These are phyloP conservation scores for Pelecanoides urinatrix DNA, from an alignment of 2,113 vertebrate genomes.

Conservation along the genomic window DNA sequence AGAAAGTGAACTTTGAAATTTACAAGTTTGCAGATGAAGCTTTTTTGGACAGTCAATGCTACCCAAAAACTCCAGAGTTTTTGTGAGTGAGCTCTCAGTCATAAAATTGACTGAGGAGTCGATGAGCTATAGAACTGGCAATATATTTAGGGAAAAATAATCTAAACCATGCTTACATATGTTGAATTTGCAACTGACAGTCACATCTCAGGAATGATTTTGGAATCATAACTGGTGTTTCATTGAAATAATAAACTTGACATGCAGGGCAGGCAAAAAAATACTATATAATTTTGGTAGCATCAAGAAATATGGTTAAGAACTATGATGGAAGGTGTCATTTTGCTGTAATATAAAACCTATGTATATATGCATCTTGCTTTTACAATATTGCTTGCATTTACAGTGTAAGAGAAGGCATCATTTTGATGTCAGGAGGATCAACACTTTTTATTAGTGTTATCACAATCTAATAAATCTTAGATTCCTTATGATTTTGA, in stretches of 20 bases:
- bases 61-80: neutral
- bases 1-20: neutral
- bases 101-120: neutral
- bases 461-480: neutral
- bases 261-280: neutral
- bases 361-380: neutral
- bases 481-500: neutral
- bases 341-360: neutral
- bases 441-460: neutral
- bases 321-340: neutral
- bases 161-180: neutral
- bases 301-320: neutral
- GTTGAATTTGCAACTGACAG: neutral
- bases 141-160: neutral
- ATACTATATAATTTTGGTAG: too few species aligned
- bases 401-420: neutral
- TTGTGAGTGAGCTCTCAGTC: neutral
- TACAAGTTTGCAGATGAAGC: neutral
- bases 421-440: neutral
- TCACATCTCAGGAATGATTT: neutral
- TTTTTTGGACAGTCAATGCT: neutral
- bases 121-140: neutral
- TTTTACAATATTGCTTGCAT: neutral
- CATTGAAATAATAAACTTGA: neutral
- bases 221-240: neutral